Base-by-base conservation (phyloP, 2,888 invertebrate genomes). In the Noctua pronuba region DNA sequence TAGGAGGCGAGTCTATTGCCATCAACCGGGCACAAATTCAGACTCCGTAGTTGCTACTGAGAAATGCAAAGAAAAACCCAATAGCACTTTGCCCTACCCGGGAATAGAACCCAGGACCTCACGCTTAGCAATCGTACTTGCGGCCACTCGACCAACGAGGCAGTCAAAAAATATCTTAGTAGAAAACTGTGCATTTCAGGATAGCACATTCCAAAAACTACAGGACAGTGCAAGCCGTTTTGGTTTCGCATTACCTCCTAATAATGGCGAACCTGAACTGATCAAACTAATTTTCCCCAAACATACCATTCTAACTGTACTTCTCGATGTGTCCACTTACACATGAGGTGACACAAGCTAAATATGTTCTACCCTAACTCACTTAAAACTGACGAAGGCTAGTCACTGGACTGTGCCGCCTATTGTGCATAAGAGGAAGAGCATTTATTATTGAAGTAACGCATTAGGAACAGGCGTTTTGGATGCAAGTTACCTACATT, bases 321-420 rank as follows among this genome's bases (percentile, higher is more conserved):
- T n/a, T 16, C 13, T 41, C 11, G 24, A 46, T 21, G 38, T 35
- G 35, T 35, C 4, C 35, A 35, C 28, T 60, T 6, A 58, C 13
- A 28, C 28, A 2, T 46, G 24, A 21, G 7, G 28, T 67, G 49
- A 67, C 79, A 62, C 7, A 44, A 38, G 72, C 75, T 79, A 18
- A 73, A 28, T 79, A 35, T 83, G 75, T 83, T 73, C 24, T 44
- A 55, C 58, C 62, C 73, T 75, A 66, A 55, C 60, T 79, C 31
- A 68, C 28, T 73, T 62, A 44, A 28, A 13, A 62, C 35, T n/a
- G 55, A 31, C 44, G 73, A 83, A 83, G 82, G 82, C 69, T 75
- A 28, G n/a, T 52, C 67, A 65, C 71, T 78, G 68, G 31, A 70
- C 35, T 80, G 66, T 60, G 46, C 69, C 58, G 16, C 62, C 69